Evolutionary conservation across 2,113 vertebrate genomes (phyloP), one percentile per base, ranked within the genome.

Genomic region (Cyprinus carpio): DNA sequence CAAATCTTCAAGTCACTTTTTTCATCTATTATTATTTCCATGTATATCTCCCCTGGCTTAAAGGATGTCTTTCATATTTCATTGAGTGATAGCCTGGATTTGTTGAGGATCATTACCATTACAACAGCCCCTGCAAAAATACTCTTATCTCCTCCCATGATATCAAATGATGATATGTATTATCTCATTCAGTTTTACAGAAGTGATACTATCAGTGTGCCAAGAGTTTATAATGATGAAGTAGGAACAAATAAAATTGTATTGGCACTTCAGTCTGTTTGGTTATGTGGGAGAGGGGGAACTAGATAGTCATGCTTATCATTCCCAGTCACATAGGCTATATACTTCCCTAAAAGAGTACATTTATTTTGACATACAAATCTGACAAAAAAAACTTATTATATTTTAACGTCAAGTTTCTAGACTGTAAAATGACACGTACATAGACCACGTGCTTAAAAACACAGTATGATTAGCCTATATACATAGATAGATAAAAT

Each of bases 31-130:
- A 67, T 75, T 84, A 67, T 75, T 69, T 64, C 64, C 46, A 37
- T 40, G 31, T 79, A 85, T 65, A 80, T 72, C 75, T 79, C 13
- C 27, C 18, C 29, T 69, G 81, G 87, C 43, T 75, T 82, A 82
- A 72, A 78, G 64, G 54, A 80, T 71, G 64, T 43, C 82, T 75
- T 85, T 85, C 82, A 72, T 83, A 79, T 82, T 56, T 29, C 74
- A 65, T 65, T 74, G 65, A 72, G 69, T 77, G 74, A 72, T 37
- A 67, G 56, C 27, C 56, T 82, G 69, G 54, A 34, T 81, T 43
- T 43, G 34, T 62, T 76, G 37, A 71, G 62, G 62, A 85, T 76
- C 78, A 87, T 69, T 87, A 43, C 56, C 54, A 79, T 58, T 62
- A 87, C 40, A 64, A 43, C 37, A 29, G 31, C 49, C 51, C 58